Evolutionary conservation across 2,797 vertebrate species (phyloP), one percentile per base, ranked within the genome.

Genomic region (Cottoperca gobio): DNA sequence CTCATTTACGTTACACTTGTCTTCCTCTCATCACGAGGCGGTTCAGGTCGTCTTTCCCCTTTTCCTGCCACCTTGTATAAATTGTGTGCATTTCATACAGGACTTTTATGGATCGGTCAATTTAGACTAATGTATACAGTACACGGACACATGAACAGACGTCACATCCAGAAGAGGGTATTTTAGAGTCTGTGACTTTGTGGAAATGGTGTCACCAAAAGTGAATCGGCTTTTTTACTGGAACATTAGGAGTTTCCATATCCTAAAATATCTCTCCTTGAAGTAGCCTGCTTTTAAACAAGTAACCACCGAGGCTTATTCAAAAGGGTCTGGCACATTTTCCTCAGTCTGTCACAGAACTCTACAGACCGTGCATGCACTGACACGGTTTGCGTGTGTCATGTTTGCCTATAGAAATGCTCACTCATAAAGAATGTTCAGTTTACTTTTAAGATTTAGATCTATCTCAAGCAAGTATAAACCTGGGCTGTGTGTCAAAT

Each of bases 381-480:
- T 26, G 8, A 31, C 31, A 33, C 33, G 0, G 31, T 33, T 33
- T 33, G 2, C 58, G 54, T 66, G 42, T 48, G 45, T 59, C 76
- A 76, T 37, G 31, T 55, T 64, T 48, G 40, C 8, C 12, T 8
- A 26, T 16, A 63, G 64, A 78, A 71, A 67, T 33, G 19, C 26
- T 59, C 31, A 37, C 55, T 39, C 11, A 1, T 55, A 35, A 86
- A 84, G 59, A 88, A 82, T 83, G 48, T 70, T 42, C 2, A 39
- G 58, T 81, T 89, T 83, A 74, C 39, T 53, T 67, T 31, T 59
- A 9, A 75, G 74, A 80, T 89, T 24, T 65, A 0, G 53, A 78
- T 88, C 73, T 58, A 6, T 65, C 40, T 78, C 21, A 21, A 73
- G 48, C 65, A 74, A 78, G 78, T 74, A 26, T 42, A 43, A 46